Evolutionary conservation across 2,888 invertebrate genomes (phyloP).

Genomic region (Phania funesta): DNA sequence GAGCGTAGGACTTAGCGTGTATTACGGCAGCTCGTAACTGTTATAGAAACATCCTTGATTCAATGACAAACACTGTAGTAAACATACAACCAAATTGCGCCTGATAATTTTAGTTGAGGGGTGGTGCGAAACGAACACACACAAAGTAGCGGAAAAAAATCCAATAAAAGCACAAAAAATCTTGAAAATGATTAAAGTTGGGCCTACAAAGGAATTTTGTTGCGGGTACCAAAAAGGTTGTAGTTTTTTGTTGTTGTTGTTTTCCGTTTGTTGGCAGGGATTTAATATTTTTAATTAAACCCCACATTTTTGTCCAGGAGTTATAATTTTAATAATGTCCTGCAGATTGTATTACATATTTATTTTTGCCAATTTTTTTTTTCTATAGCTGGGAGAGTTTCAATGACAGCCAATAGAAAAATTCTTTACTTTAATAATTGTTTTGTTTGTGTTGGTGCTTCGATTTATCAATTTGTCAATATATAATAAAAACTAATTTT

Average conservation of each 20-base stretch:
- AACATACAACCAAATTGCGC: neutral
- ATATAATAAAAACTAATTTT: constrained; percentile 22
- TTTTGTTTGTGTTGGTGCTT: neutral
- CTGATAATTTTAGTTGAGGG: constrained; percentile 31
- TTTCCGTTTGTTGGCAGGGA: neutral
- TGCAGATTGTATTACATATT: constrained; percentile 8
- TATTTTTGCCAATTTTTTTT: constrained; percentile 5
- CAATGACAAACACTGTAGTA: constrained; percentile 38
- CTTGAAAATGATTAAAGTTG: constrained; percentile 29
- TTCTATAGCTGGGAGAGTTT: neutral
- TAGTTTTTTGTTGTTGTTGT: neutral
- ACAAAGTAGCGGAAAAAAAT: constrained; percentile 3
- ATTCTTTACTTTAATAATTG: neutral
- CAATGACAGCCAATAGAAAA: constrained; percentile 17
- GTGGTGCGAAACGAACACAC: neutral
- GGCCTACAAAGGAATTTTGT: neutral
- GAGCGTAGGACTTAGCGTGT: too few species aligned
- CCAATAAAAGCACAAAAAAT: constrained; percentile 37
- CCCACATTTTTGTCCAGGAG: constrained; percentile 29
- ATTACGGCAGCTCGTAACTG: neutral
- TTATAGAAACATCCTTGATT: constrained; percentile 35
- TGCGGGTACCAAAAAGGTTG: neutral
- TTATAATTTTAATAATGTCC: constrained; percentile 21
- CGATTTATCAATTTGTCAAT: neutral
- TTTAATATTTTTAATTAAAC: constrained; percentile 63